Evolutionary conservation across 2,113 vertebrate genomes (phyloP).

Genomic region (Marcusenius ussheri): DNA sequence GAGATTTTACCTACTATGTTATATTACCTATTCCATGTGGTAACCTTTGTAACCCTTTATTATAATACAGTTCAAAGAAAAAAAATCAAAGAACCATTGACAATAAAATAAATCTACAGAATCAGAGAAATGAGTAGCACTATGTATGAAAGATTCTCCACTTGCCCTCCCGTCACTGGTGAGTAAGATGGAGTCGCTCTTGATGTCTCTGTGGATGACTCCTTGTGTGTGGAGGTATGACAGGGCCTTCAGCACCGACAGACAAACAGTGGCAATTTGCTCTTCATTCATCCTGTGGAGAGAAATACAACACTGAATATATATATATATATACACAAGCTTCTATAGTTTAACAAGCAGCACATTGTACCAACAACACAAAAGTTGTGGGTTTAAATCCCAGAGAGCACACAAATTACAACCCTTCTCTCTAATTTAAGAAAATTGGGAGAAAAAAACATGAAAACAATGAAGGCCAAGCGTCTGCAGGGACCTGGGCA

Average conservation of each 20-base stretch:
- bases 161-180: conserved; percentile 92
- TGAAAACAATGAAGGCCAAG: not conserved
- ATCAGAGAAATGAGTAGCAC: not conserved
- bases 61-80: not conserved
- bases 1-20: not conserved
- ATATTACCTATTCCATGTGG: not conserved
- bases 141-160: not conserved
- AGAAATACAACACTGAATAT: not conserved
- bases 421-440: not conserved
- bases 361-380: not conserved
- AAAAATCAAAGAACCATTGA: not conserved
- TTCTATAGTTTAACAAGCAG: not conserved
- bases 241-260: conserved; percentile 87
- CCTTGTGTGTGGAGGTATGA: conserved; percentile 96
- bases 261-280: conserved; percentile 92
- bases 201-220: conserved; percentile 97
- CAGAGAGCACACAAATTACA: not conserved
- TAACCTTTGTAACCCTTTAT: not conserved
- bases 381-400: not conserved
- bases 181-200: conserved; percentile 96
- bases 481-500: too few species aligned
- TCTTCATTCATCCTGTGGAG: conserved; percentile 92
- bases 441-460: not conserved
- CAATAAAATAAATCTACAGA: not conserved
- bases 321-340: not conserved